Base-by-base conservation (phyloP, 1,140 invertebrate genomes). In the Listronotus bonariensis region DNA sequence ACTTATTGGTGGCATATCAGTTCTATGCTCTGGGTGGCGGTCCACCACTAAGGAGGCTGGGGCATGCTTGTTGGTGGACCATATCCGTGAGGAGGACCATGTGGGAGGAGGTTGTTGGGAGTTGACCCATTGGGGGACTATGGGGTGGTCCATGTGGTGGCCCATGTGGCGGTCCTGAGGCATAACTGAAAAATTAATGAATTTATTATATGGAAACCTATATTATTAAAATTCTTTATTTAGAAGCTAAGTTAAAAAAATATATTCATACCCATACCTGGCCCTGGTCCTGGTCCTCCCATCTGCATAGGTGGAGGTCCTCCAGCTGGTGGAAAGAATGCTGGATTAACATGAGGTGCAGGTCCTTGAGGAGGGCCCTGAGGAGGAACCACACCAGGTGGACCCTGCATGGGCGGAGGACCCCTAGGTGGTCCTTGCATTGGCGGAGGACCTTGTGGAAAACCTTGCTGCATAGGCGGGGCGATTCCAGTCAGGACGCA, bases 301-400 rank as follows among this genome's bases (percentile, higher is more conserved):
- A 85, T 85, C 65, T 85, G 84, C 51, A 84, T 83, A 0, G 83
- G 82, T 60, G 85, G 85, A 9, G 87, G 86, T 38, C 80, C 79
- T 46, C 79, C 71, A 74, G 80, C 88, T 73, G 90, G 89, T 70
- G 89, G 91, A 80, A 97, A 97, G 85, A 97, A 97, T 46, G 95
- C 94, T 38, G 95, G 95, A 82, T 98, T 98, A 48, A 98, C 94
- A 78, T 98, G 95, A 17, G 95, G 94, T 36, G 93, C 93, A 34
- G 89, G 87, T 15, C 87, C 88, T 74, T 84, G 84, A 52, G 82
- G 83, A 32, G 82, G 84, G 56, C 82, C 87, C 65, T 87, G 86
- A 38, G 86, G 87, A n/a, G 85, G 80, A 17, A 49, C 49, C 4
- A 85, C 85, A 62, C 82, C 79, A 15, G 84, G 82, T 67, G 84